Evolutionary conservation across 1,140 invertebrate species (phyloP).

Genomic region (Ooceraea biroi): DNA sequence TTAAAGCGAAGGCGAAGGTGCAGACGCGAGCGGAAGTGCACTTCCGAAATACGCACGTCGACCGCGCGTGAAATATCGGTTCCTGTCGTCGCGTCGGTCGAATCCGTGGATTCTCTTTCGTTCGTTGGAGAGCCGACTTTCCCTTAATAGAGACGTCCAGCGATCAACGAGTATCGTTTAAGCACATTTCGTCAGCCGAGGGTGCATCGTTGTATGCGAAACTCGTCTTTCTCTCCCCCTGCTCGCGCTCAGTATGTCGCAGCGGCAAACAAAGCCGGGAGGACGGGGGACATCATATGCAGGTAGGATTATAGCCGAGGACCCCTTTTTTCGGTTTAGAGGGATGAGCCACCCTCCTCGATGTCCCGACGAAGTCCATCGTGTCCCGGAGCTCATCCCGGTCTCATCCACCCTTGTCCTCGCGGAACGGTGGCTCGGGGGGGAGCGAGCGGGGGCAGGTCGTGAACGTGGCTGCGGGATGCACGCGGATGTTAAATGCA

Average conservation of each 20-base stretch:
- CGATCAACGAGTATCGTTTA: slow-evolving; percentile 61
- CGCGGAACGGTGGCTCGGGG: slow-evolving; percentile 13
- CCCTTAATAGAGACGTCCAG: slow-evolving; percentile 27
- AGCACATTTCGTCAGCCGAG: slow-evolving; percentile 69
- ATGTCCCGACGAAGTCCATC: slow-evolving; percentile 54
- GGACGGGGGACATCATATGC: slow-evolving; percentile 83
- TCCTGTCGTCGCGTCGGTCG: neutral
- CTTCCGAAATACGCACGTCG: slow-evolving; percentile 22
- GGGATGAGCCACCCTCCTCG: slow-evolving; percentile 54
- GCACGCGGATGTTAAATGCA: slow-evolving; percentile 84
- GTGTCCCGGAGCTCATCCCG: slow-evolving; percentile 53
- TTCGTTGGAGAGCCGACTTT: neutral
- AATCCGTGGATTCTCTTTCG: neutral
- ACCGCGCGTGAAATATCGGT: neutral
- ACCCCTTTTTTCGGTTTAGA: slow-evolving; percentile 81
- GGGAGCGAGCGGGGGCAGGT: neutral
- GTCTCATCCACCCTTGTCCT: neutral
- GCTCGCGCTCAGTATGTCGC: slow-evolving; percentile 67
- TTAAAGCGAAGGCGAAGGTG: neutral
- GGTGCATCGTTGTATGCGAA: neutral
- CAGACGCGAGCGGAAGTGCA: slow-evolving; percentile 23
- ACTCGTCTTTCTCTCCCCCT: neutral
- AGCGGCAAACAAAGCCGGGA: slow-evolving; percentile 77
- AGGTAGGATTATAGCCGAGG: slow-evolving; percentile 85
- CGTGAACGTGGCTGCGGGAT: slow-evolving; percentile 67